Conservation (phyloP, 2,113 vertebrate species). For the Chiloscyllium plagiosum region DNA sequence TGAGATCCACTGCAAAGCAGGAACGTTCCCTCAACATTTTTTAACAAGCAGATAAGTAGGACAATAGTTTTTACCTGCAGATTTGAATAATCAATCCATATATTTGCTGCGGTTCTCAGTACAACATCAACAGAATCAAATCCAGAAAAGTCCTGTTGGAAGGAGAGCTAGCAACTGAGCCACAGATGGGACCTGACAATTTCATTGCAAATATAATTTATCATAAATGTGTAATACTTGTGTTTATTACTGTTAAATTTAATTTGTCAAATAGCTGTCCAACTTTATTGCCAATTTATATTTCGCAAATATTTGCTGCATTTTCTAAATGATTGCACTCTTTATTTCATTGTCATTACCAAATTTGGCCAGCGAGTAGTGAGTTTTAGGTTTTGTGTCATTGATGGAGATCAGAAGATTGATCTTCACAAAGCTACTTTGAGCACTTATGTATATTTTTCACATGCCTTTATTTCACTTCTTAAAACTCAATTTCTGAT, state of each 20-base stretch:
- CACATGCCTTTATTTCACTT: not conserved
- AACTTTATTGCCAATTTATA: not conserved
- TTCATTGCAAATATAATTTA: not conserved
- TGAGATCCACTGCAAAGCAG: too few relatives aligned
- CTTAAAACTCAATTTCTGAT: not conserved
- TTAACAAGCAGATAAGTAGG: too few relatives aligned
- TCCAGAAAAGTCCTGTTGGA: too few relatives aligned
- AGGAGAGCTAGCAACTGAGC: too few relatives aligned
- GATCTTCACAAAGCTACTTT: not conserved
- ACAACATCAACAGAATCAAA: too few relatives aligned
- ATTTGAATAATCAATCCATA: too few relatives aligned
- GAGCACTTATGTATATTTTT: not conserved
- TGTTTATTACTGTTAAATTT: not conserved
- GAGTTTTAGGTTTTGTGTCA: not conserved
- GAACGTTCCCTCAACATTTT: too few relatives aligned
- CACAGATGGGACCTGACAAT: not conserved
- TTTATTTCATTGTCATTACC: not conserved
- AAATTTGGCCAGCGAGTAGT: not conserved
- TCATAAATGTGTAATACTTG: not conserved
- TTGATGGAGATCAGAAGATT: not conserved
- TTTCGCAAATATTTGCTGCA: not conserved
- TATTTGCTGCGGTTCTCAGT: too few relatives aligned
- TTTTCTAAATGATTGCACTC: not conserved
- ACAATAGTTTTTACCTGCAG: too few relatives aligned
- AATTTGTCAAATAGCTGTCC: not conserved